Evolutionary conservation across 2,113 vertebrate species (phyloP), one percentile per base, ranked within the genome.

Genomic region (Dicaeum eximium): DNA sequence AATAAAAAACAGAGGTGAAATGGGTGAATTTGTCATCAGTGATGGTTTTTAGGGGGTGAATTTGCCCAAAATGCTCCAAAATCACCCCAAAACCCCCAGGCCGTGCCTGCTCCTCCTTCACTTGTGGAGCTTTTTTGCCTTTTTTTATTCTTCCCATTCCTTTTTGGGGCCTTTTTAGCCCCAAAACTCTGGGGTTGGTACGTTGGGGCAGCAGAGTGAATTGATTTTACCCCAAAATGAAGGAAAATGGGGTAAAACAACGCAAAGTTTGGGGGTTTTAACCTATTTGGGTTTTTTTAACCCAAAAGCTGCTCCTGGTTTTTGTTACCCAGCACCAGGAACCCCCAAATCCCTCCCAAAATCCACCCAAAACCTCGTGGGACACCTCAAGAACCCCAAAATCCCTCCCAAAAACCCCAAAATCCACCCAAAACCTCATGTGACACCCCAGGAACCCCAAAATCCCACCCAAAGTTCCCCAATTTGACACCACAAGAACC

Each of bases 81-180:
- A 53, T 71, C 47, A 7, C 48, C 67, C 69, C 69, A 53, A 71
- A 53, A 30, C 2, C 28, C 48, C 20, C 47, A 31, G 48, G 65
- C 65, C 33, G 2, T 13, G 17, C 65, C 65, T 25, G 13, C 28
- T 21, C 48, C 35, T 53, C 35, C 47, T 11, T 27, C 45, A 20
- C 50, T 14, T 15, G 5, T 14, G 37, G 21, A 18, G 21, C 11
- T 71, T 50, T 40, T 28, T 8, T 71, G 67, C 20, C 0, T 30
- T 69, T 69, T 70, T 31, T 70, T 70, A n/a, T 7, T 1, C 2
- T 31, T 31, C 27, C 27, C 1, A 0, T 38, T 13, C 20, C 28
- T 40, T 53, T 71, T 33, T 53, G 8, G 67, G 48, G 48, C 35
- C 3, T 53, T 71, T 51, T 71, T 53, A 33, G 21, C 21, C 50